phyloP scores from a whole-genome alignment of 2,888 invertebrate species.

The Megamerina dolium region DNA sequence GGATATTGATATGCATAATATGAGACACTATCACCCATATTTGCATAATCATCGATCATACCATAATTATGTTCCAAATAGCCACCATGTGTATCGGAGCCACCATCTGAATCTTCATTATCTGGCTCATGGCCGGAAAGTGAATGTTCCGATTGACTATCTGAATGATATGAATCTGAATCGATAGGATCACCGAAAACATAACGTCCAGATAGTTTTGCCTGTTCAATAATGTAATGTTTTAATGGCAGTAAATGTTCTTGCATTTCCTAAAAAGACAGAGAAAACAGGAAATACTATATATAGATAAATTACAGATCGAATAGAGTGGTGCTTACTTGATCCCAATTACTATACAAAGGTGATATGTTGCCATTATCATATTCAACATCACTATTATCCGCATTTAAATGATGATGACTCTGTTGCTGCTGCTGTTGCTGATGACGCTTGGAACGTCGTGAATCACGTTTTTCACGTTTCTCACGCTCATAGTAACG shows the following conservation, averaged over 20 bases:
- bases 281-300: not conserved
- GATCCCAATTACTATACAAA: slow-evolving; percentile 68
- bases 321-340: too few relatives aligned
- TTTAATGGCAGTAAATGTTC: slow-evolving; percentile 75
- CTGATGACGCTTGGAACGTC: slow-evolving; percentile 21
- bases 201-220: slow-evolving; percentile 62
- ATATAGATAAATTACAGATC: not conserved
- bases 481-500: slow-evolving; percentile 28
- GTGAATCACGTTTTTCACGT: slow-evolving; percentile 29
- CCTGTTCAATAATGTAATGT: slow-evolving; percentile 83
- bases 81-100: slow-evolving; percentile 56
- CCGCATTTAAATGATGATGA: slow-evolving; percentile 33
- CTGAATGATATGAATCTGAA: slow-evolving; percentile 73
- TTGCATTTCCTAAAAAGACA: slow-evolving; percentile 52
- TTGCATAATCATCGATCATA: slow-evolving; percentile 45
- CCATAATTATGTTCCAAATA: slow-evolving; percentile 60
- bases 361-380: slow-evolving; percentile 60
- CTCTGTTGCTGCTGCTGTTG: too few relatives aligned
- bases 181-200: slow-evolving; percentile 63
- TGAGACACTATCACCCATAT: slow-evolving; percentile 54
- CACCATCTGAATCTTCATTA: slow-evolving; percentile 69
- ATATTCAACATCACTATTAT: slow-evolving; percentile 52
- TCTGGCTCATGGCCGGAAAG: slow-evolving; percentile 69
- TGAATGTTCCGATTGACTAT: slow-evolving; percentile 62
- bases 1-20: slow-evolving; percentile 59